Percentiles rank a stretch among this genome's conserved stretches.
Evolutionary conservation across 1,140 invertebrate species (phyloP).

Genomic region (Pseudomyrmex pallidus): DNA sequence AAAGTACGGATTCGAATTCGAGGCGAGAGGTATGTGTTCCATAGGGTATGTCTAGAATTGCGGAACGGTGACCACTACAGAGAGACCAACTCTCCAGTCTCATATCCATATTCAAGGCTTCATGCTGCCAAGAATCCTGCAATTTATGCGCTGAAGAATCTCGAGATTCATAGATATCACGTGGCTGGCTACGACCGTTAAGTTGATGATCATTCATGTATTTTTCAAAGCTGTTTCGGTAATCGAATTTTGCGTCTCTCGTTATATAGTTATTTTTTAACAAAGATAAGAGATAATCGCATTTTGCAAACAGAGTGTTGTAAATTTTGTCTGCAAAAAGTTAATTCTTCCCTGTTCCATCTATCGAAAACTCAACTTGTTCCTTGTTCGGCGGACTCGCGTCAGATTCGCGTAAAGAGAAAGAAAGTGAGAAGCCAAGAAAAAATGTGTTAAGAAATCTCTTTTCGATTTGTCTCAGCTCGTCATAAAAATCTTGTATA

Average conservation of each 20-base stretch:
- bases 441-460: not conserved
- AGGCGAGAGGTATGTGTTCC: conserved; percentile 20
- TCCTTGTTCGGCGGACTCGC: conserved; percentile 8
- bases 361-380: conserved; percentile 18
- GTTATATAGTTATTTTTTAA: not conserved
- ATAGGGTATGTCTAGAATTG: conserved; percentile 34
- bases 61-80: conserved; percentile 32
- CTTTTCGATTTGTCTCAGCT: too few relatives aligned
- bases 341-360: not conserved
- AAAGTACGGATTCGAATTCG: conserved; percentile 50
- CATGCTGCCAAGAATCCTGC: conserved; percentile 13
- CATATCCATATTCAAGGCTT: conserved; percentile 47
- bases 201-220: not conserved
- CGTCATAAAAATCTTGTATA: too few relatives aligned
- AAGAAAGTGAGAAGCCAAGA: not conserved
- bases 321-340: conserved; percentile 1
- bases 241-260: not conserved
- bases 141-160: conserved; percentile 34
- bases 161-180: not conserved
- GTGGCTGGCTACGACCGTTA: not conserved
- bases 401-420: conserved; percentile 8
- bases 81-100: conserved; percentile 35
- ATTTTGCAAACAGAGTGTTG: too few relatives aligned
- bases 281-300: too few relatives aligned
- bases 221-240: not conserved